These are phyloP conservation scores for Dicaeum eximium DNA, from an alignment of 2,113 vertebrate species.

Conservation along the genomic window DNA sequence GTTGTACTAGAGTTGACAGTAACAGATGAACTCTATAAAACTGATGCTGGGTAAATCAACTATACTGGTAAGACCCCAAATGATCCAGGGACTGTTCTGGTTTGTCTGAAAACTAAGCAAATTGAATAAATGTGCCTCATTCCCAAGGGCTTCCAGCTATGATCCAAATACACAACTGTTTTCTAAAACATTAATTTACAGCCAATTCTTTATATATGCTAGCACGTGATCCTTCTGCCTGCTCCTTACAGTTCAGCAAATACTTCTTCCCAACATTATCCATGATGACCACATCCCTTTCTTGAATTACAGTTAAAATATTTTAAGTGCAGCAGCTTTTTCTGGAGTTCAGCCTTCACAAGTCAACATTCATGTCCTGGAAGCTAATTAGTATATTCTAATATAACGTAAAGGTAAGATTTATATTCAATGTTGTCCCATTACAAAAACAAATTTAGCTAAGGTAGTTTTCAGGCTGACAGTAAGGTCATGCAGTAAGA, in stretches of 20 bases:
- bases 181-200: not conserved
- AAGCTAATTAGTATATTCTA: not conserved
- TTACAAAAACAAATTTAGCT: not conserved
- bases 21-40: not conserved
- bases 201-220: not conserved
- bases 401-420: not conserved
- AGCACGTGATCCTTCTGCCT: not conserved
- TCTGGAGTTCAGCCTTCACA: not conserved
- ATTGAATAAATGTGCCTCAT: fast-evolving
- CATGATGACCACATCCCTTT: not conserved
- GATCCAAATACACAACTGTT: not conserved
- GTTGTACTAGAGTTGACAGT: not conserved
- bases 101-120: not conserved
- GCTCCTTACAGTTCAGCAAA: not conserved
- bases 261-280: not conserved
- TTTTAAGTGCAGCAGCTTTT: not conserved
- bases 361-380: not conserved
- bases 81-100: not conserved
- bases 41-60: not conserved
- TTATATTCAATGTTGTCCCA: not conserved
- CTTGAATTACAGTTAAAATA: not conserved
- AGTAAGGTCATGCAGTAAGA: not conserved
- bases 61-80: not conserved
- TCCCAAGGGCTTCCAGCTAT: not conserved
- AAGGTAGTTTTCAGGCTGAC: not conserved